Evolutionary conservation across 2,113 vertebrate genomes (phyloP), one percentile per base, ranked within the genome.

Genomic region (Eleginops maclovinus): DNA sequence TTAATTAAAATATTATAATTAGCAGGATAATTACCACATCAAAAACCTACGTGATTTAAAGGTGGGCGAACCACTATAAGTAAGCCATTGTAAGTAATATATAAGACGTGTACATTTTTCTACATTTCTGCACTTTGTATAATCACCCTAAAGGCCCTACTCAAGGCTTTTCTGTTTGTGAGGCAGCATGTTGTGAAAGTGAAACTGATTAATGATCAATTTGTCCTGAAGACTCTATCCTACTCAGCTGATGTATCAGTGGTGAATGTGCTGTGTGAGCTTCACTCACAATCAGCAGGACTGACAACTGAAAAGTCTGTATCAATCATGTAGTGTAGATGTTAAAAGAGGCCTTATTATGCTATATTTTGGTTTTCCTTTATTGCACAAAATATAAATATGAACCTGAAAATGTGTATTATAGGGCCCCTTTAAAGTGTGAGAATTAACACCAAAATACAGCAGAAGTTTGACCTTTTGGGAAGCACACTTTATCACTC

Each of bases 251-350:
- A 70, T 22, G 22, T 59, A 28, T 60, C 44, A 9, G 53, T 24
- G 26, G 17, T 63, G 46, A 87, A 11, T 77, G 66, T 84, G 85
- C 87, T 65, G 80, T n/a, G 60, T 77, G 51, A 70, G 69, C 71
- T 49, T 74, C 72, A 28, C 67, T 67, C 47, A 72, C 58, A 47
- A 63, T 82, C 81, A 77, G 77, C 81, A 63, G 17, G 2, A 17
- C 44, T 53, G 44, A 70, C 55, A 47, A 7, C 62, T 8, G n/a
- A 24, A 63, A 24, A 26, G 0, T n/a, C 8, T 41, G 19, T 46
- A 17, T 77, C n/a, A 28, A 10, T 70, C 47, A 28, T 46, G 31
- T 28, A 47, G 50, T 51, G 31, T 69, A 11, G 26, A 80, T 55
- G 19, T 60, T 17, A 53, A 28, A 9, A 36, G 31, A 36, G 7